Percentiles rank a stretch among this genome's conserved stretches.
Conservation (phyloP, 1,140 invertebrate genomes). For the Drosophila parabipectinata region DNA sequence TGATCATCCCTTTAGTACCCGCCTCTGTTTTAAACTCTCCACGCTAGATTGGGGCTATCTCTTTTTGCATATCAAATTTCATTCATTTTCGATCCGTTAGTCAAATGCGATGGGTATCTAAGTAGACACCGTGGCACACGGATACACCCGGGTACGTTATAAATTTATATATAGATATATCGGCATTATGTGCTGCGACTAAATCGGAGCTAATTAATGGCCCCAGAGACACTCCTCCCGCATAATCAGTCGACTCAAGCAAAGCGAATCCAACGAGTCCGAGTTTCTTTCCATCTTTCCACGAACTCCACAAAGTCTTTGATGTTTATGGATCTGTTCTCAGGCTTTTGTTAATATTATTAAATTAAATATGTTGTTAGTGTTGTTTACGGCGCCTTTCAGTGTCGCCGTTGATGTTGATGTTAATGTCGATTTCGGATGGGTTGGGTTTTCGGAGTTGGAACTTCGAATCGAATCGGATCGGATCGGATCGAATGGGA, state of each 20-base stretch:
- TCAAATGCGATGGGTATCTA: conserved; percentile 50
- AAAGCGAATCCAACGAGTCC: conserved; percentile 43
- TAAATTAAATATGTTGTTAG: conserved; percentile 80
- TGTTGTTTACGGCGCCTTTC: conserved; percentile 66
- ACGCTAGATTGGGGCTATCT: conserved; percentile 62
- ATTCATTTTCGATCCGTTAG: conserved; percentile 75
- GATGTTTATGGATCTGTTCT: conserved; percentile 70
- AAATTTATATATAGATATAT: conserved; percentile 56
- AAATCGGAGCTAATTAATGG: conserved; percentile 81
- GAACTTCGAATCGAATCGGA: background rate
- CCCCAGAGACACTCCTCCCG: conserved; percentile 76
- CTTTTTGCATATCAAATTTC: conserved; percentile 80
- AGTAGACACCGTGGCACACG: conserved; percentile 42
- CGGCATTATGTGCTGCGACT: conserved; percentile 55
- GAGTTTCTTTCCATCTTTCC: conserved; percentile 28
- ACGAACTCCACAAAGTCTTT: conserved; percentile 17
- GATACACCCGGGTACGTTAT: conserved; percentile 28
- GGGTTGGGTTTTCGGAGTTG: conserved; percentile 20
- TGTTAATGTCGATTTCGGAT: conserved; percentile 35
- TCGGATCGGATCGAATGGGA: background rate
- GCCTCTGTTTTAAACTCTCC: conserved; percentile 30
- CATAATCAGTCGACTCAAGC: conserved; percentile 60
- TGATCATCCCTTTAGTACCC: background rate
- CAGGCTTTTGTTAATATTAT: conserved; percentile 82
- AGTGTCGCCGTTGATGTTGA: conserved; percentile 28